Conservation (phyloP, 92 coral and sea anemone genomes). For the Paragorgia papillata region DNA sequence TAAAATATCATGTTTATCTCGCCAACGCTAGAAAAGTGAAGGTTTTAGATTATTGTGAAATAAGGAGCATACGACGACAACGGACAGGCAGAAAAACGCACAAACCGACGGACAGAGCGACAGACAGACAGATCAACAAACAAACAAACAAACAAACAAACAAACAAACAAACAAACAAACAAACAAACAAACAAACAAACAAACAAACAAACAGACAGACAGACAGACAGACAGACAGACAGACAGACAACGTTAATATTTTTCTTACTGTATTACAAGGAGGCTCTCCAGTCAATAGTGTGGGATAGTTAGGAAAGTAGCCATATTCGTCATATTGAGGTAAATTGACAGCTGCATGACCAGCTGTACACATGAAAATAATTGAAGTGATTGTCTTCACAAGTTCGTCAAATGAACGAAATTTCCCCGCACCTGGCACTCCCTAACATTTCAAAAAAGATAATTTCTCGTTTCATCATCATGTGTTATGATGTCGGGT, state of each 20-base stretch:
- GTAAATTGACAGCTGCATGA: constrained; percentile 83
- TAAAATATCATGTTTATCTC: constrained; percentile 74
- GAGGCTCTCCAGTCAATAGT: constrained; percentile 81
- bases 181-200: too few relatives aligned
- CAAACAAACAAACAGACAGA: too few relatives aligned
- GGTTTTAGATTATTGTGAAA: neutral
- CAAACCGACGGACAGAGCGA: too few relatives aligned
- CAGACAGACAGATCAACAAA: too few relatives aligned
- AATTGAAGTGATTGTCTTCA: constrained; percentile 74
- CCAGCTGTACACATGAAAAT: constrained; percentile 85
- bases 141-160: too few relatives aligned
- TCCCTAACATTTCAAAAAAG: constrained; percentile 61
- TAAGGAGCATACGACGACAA: neutral
- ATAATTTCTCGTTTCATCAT: neutral
- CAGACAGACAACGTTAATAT: neutral
- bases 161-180: neutral
- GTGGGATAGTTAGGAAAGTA: constrained; percentile 94
- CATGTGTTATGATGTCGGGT: too few relatives aligned
- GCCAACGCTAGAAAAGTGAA: constrained; percentile 64
- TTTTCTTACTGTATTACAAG: constrained; percentile 70
- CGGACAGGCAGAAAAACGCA: neutral
- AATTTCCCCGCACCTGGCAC: constrained; percentile 84
- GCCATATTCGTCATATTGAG: constrained; percentile 94
- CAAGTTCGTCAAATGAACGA: constrained; percentile 63
- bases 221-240: neutral